phyloP scores from a whole-genome alignment of 30 jellyfish, hydroid and myxozoan genomes.

The Mastigias papua region DNA sequence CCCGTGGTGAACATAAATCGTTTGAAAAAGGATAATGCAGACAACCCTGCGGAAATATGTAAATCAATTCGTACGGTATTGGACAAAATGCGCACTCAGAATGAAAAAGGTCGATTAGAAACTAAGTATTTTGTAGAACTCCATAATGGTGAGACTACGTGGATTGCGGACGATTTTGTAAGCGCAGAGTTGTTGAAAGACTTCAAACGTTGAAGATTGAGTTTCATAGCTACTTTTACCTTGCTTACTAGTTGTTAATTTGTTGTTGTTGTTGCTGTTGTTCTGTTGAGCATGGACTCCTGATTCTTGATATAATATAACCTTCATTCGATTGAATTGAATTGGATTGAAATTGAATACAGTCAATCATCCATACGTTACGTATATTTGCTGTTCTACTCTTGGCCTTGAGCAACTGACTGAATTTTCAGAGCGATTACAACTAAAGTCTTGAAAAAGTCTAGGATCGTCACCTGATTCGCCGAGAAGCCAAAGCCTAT shows the following conservation, averaged over 20 bases:
- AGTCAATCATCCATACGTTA: not conserved
- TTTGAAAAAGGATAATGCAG: constrained; percentile 12
- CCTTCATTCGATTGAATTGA: not conserved
- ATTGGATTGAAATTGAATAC: not conserved
- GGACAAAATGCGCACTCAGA: constrained; percentile 11
- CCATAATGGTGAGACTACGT: constrained; percentile 1
- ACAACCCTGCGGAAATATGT: constrained; percentile 8
- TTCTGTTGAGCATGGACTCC: constrained; percentile 16
- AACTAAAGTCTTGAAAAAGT: constrained; percentile 7
- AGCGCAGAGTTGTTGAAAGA: constrained; percentile 6
- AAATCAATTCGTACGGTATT: not conserved
- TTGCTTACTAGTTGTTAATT: not conserved
- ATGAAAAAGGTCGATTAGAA: constrained; percentile 13
- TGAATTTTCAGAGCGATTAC: constrained; percentile 10
- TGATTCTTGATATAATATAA: not conserved
- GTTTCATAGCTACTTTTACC: not conserved
- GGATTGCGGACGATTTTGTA: constrained; percentile 8
- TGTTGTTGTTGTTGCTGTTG: not conserved
- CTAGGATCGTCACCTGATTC: constrained; percentile 18
- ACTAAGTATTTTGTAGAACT: constrained; percentile 26
- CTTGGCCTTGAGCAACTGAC: not conserved
- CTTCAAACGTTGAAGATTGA: constrained; percentile 13
- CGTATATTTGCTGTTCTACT: not conserved
- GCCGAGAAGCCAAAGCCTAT: not conserved
- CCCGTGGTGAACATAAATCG: constrained; percentile 16